phyloP scores from a whole-genome alignment of 2,888 invertebrate species.

The Nycteola revayana region DNA sequence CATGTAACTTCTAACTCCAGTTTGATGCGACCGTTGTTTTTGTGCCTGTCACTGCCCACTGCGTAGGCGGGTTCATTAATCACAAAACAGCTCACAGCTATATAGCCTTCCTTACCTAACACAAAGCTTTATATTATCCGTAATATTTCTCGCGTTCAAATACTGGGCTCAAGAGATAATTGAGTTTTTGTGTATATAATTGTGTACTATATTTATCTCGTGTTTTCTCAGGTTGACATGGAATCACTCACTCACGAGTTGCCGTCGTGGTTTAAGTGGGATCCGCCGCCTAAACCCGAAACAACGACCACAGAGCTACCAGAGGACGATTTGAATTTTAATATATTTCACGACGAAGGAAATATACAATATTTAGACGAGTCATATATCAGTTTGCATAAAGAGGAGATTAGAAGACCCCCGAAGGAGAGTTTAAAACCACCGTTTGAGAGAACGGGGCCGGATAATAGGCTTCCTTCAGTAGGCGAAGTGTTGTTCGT shows the following conservation, averaged over 20 bases:
- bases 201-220: constrained; percentile 5
- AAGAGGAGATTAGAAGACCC: constrained; percentile 71
- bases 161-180: too few relatives aligned
- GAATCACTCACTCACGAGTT: constrained; percentile 64
- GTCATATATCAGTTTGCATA: constrained; percentile 71
- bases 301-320: constrained; percentile 67
- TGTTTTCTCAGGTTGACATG: constrained; percentile 64
- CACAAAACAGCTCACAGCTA: constrained; percentile 63
- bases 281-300: constrained; percentile 64
- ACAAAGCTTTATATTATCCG: constrained; percentile 33
- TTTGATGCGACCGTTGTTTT: constrained; percentile 68
- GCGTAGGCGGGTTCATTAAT: constrained; percentile 71
- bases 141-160: constrained; percentile 36
- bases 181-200: constrained; percentile 18
- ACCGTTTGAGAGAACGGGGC: constrained; percentile 63
- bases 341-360: constrained; percentile 70
- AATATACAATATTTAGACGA: constrained; percentile 74
- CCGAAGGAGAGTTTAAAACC: constrained; percentile 61
- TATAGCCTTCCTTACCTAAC: constrained; percentile 62
- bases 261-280: constrained; percentile 76
- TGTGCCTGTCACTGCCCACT: constrained; percentile 47
- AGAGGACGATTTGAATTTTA: constrained; percentile 66
- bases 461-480: constrained; percentile 66
- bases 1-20: constrained; percentile 53
- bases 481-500: constrained; percentile 82